Base-by-base conservation (phyloP, 2,113 vertebrate species). In the Gnathonemus longibarbis region DNA sequence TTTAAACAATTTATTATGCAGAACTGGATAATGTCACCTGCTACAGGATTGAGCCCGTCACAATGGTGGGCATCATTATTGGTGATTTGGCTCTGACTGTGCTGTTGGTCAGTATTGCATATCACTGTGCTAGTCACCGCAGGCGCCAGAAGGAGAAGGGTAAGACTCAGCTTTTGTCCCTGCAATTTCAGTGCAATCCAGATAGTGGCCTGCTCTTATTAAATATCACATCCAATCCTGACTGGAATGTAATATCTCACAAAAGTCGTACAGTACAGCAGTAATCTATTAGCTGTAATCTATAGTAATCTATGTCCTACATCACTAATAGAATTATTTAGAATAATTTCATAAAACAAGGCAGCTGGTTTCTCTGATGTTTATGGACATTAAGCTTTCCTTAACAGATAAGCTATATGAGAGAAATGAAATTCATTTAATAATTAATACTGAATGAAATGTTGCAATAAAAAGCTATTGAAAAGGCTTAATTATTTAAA, bases 21-120 rank as follows among this genome's bases (percentile, higher is more conserved):
- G 42, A 39, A 19, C 49, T 53, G 5, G 15, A 5, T 24, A 27
- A 10, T n/a, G 5, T n/a, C 15, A 8, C 1, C 3, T 96, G 95
- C 93, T 96, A 94, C 91, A 94, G 90, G 88, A 93, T 96, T 5
- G 93, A 95, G 2, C 93, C 95, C 0, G 92, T 89, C 21, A 93
- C 94, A 2, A 90, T 96, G 49, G 94, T 93, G 1, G 94, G 93
- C 49, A 92, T 96, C 89, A 87, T 96, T 42, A 50, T 90, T 45
- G 94, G 92, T 66, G 95, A 96, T 87, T 58, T 96, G 52, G 2
- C 93, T 17, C 89, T 96, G 89, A 96, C 96, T 1, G 42, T 96
- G 0, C 83, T 95, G 39, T 93, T 96, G 35, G 95, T 96, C 24
- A 24, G 88, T 11, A 66, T 92, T 15, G 95, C 95, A 19, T 96